These are phyloP conservation scores for Hylaeus anthracinus DNA, from an alignment of 1,140 invertebrate species.

Conservation along the genomic window DNA sequence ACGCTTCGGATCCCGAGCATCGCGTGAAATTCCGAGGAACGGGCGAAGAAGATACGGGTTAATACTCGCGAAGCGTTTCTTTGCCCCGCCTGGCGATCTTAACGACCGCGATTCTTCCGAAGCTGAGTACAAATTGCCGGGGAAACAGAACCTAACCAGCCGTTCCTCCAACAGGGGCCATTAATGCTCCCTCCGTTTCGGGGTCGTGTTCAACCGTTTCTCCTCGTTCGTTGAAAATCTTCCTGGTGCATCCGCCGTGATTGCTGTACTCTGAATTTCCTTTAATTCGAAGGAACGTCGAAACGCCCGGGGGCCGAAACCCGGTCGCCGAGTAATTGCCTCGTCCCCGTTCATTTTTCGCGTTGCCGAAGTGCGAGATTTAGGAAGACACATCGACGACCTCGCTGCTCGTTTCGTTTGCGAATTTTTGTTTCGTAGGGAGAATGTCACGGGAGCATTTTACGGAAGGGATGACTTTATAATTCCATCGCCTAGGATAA, in stretches of 20 bases:
- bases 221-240: constrained; percentile 2
- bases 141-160: constrained; percentile 26
- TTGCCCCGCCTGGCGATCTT: constrained; percentile 30
- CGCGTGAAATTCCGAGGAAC: background rate
- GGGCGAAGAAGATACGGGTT: background rate
- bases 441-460: background rate
- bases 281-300: constrained; percentile 10
- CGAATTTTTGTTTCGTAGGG: too few species aligned
- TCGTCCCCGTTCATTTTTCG: background rate
- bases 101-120: constrained; percentile 38
- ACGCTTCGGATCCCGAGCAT: background rate
- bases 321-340: background rate
- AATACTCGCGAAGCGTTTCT: constrained; percentile 37
- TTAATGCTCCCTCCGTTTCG: constrained; percentile 1
- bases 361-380: background rate
- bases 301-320: background rate
- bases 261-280: background rate
- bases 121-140: constrained; percentile 35
- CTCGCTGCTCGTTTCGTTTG: background rate
- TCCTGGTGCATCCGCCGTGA: background rate
- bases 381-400: too few species aligned
- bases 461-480: background rate
- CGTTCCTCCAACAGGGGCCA: background rate
- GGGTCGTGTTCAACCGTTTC: background rate
- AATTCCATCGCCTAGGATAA: too few species aligned